phyloP scores from a whole-genome alignment of 2,888 invertebrate genomes.

The Embidobia sp. region DNA sequence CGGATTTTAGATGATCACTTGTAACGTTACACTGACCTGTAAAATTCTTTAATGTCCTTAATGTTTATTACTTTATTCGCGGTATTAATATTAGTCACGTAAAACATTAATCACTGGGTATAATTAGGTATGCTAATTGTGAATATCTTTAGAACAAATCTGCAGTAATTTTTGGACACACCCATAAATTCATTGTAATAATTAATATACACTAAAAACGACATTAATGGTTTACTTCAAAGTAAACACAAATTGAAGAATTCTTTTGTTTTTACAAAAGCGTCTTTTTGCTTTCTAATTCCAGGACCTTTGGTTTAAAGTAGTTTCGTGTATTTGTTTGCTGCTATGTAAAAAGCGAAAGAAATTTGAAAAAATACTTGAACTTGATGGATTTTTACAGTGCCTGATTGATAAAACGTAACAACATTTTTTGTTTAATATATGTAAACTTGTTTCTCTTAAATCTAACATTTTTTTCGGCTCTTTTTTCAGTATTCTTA shows the following conservation, averaged over 20 bases:
- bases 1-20: constrained; percentile 48
- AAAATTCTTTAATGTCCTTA: constrained; percentile 43
- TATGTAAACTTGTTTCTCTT: background rate
- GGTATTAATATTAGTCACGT: constrained; percentile 30
- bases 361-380: constrained; percentile 18
- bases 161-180: too few species aligned
- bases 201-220: too few species aligned
- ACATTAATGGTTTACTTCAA: too few species aligned
- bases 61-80: constrained; percentile 32
- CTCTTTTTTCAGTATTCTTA: background rate
- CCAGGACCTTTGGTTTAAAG: too few species aligned
- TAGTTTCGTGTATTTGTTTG: background rate
- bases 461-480: too few species aligned
- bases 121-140: constrained; percentile 13
- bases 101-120: background rate
- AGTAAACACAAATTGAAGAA: too few species aligned
- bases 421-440: background rate
- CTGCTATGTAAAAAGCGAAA: constrained; percentile 19
- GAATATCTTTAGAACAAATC: constrained; percentile 3
- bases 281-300: too few species aligned
- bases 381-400: constrained; percentile 20
- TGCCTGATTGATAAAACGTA: constrained; percentile 16
- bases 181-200: too few species aligned
- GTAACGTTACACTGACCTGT: constrained; percentile 29
- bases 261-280: too few species aligned